Conservation (phyloP, 2,113 vertebrate genomes). For the Taxidea taxus region DNA sequence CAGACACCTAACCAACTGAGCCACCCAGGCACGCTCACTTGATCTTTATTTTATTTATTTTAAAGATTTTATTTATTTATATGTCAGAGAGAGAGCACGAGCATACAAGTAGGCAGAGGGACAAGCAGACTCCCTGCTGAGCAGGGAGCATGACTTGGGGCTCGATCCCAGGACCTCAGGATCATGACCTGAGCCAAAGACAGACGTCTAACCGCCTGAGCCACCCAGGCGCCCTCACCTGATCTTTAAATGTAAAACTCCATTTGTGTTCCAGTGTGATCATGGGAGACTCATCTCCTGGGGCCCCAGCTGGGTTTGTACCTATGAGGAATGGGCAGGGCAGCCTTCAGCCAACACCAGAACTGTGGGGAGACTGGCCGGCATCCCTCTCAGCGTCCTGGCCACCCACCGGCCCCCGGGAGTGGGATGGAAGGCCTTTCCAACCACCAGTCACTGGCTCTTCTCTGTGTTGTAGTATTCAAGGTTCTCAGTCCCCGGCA, state of each 20-base stretch:
- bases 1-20: too few species aligned
- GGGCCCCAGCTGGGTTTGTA: neutral
- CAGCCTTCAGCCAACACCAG: neutral
- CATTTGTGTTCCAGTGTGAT: conserved; percentile 14
- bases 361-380: neutral
- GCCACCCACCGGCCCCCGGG: neutral
- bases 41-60: too few species aligned
- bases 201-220: neutral
- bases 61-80: too few species aligned
- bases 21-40: too few species aligned
- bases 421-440: neutral
- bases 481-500: neutral
- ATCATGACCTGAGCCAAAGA: neutral
- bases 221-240: neutral
- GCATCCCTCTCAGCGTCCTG: neutral
- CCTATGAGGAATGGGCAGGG: neutral
- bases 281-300: neutral
- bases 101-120: too few species aligned
- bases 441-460: neutral
- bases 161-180: neutral
- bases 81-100: too few species aligned
- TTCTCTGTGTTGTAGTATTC: neutral
- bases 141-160: neutral
- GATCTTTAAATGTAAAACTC: neutral
- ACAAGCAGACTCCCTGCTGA: neutral